Percentiles rank a stretch among this genome's conserved stretches.
Evolutionary conservation across 2,797 vertebrate genomes (phyloP).

Genomic region (Podarcis siculus): DNA sequence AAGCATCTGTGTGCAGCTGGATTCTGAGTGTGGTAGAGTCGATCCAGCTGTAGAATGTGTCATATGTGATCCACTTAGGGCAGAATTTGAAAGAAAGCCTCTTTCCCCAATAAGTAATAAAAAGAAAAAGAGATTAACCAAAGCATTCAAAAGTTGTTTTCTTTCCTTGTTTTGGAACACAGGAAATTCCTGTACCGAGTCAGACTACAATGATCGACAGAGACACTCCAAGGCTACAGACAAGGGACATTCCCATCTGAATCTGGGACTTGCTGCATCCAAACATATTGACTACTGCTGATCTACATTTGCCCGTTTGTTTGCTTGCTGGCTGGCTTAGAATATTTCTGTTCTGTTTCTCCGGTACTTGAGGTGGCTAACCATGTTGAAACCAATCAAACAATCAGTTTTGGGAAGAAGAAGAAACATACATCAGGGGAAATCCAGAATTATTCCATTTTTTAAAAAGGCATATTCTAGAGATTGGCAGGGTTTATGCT

Average conservation of each 20-base stretch:
- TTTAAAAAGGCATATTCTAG: background rate
- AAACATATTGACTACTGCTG: too few species aligned
- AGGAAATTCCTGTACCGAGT: too few species aligned
- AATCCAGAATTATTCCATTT: background rate
- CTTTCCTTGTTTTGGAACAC: background rate
- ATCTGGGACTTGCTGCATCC: too few species aligned
- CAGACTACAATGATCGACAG: too few species aligned
- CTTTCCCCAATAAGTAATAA: background rate
- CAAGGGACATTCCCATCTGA: too few species aligned
- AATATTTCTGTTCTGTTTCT: background rate
- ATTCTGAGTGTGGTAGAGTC: background rate
- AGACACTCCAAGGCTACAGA: too few species aligned
- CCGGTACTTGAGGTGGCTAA: background rate
- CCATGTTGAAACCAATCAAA: too few species aligned
- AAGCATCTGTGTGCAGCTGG: background rate
- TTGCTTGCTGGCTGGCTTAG: background rate
- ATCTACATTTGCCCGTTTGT: background rate
- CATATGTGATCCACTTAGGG: background rate
- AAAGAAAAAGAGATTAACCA: background rate
- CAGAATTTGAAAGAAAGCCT: background rate
- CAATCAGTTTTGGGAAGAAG: background rate
- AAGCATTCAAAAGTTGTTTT: background rate
- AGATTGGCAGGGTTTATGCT: background rate
- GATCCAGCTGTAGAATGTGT: background rate
- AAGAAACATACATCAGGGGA: background rate